phyloP scores from a whole-genome alignment of 2,888 invertebrate genomes.

The Cordilura impudica region DNA sequence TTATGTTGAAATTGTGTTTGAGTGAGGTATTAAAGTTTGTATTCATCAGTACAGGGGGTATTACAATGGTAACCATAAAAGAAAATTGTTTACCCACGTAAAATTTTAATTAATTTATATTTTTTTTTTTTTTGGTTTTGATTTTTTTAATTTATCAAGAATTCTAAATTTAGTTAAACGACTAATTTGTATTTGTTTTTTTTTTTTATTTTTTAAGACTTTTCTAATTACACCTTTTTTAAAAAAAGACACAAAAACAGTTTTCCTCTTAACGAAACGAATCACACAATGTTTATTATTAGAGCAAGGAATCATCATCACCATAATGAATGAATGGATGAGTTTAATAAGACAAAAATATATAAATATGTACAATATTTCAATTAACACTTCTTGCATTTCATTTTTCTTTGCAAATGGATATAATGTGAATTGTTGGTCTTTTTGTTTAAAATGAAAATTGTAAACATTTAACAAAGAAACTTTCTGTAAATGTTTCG shows the following conservation, averaged over 20 bases:
- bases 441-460: not conserved
- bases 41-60: constrained; percentile 30
- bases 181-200: constrained; percentile 27
- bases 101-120: constrained; percentile 11
- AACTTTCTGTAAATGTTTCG: not conserved
- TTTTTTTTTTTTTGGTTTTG: constrained; percentile 19
- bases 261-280: not conserved
- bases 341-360: not conserved
- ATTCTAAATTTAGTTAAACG: constrained; percentile 37
- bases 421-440: constrained; percentile 11
- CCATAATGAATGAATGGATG: constrained; percentile 10
- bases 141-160: constrained; percentile 2
- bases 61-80: no score
- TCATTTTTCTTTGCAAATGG: not conserved
- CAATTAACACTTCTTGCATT: constrained; percentile 21
- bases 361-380: not conserved
- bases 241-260: not conserved
- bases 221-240: constrained; percentile 23
- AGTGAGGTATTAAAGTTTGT: not conserved
- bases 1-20: not conserved
- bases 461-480: constrained; percentile 9
- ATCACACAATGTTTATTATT: constrained; percentile 48
- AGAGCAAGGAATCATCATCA: constrained; percentile 49
- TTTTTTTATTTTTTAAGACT: constrained; percentile 12
- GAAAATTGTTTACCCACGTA: constrained; percentile 23